A percentile compares a stretch with the other conserved stretches of the same genome.
These are phyloP conservation scores for Hypolimnas misippus DNA, from an alignment of 2,888 invertebrate genomes.

Conservation along the genomic window DNA sequence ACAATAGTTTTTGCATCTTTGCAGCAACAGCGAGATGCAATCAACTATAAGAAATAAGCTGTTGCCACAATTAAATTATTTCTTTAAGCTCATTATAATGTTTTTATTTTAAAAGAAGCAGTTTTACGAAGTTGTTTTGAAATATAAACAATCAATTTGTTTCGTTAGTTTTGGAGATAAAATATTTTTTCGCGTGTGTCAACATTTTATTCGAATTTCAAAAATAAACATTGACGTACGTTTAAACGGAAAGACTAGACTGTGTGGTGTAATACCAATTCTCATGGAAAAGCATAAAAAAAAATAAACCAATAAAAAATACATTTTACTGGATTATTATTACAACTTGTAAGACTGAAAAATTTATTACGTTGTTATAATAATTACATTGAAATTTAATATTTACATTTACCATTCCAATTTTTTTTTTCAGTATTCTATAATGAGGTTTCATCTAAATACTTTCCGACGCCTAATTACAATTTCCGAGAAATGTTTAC, in stretches of 20 bases:
- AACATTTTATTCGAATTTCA: neutral
- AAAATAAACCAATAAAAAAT: too few relatives aligned
- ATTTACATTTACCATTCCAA: too few relatives aligned
- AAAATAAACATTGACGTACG: neutral
- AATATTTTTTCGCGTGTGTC: neutral
- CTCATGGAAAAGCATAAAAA: too few relatives aligned
- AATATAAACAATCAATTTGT: neutral
- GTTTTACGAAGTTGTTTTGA: constrained; percentile 1
- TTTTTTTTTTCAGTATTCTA: too few relatives aligned
- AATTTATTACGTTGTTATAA: too few relatives aligned
- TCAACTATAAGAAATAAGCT: constrained; percentile 25
- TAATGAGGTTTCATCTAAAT: too few relatives aligned
- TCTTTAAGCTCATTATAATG: constrained; percentile 16
- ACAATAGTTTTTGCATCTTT: constrained; percentile 32
- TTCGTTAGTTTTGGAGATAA: neutral
- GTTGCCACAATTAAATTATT: constrained; percentile 20
- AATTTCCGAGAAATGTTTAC: constrained; percentile 15
- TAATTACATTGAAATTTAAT: too few relatives aligned
- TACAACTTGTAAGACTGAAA: too few relatives aligned
- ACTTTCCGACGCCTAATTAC: neutral
- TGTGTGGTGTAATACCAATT: too few relatives aligned
- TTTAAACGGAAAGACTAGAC: too few relatives aligned
- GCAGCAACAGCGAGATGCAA: constrained; percentile 25
- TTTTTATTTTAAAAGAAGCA: neutral
- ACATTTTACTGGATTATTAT: too few relatives aligned